Conservation (phyloP, 2,888 invertebrate genomes). For the Cantharis rufa region DNA sequence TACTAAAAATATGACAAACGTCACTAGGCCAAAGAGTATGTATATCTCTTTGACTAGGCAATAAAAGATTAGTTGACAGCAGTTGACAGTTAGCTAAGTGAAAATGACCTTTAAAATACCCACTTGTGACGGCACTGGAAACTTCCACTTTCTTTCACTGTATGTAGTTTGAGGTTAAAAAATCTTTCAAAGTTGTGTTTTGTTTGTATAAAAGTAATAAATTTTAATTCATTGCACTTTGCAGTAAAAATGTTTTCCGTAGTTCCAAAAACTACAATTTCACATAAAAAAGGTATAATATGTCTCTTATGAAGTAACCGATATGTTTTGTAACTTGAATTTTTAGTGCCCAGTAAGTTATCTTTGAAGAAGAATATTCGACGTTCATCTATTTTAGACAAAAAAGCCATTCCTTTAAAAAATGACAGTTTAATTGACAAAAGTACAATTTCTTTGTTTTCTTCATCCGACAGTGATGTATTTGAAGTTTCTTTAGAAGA, state of each 20-base stretch:
- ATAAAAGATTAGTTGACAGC: too few species aligned
- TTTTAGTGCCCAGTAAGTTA: slow-evolving; percentile 44
- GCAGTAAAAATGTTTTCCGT: neutral
- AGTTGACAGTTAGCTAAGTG: too few species aligned
- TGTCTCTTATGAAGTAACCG: neutral
- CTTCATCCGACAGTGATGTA: neutral
- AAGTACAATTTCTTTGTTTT: neutral
- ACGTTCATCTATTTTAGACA: slow-evolving; percentile 42
- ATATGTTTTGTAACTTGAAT: neutral
- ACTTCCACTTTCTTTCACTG: too few species aligned
- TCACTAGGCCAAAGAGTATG: too few species aligned
- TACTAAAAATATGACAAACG: too few species aligned
- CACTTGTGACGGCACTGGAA: too few species aligned
- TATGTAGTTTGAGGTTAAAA: too few species aligned
- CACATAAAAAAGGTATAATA: neutral
- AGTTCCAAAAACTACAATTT: neutral
- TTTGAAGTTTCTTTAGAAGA: neutral
- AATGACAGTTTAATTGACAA: slow-evolving; percentile 16
- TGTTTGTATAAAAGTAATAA: neutral
- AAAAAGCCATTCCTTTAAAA: slow-evolving; percentile 27
- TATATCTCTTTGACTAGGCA: too few species aligned
- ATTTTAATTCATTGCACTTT: neutral
- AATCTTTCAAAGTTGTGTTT: neutral
- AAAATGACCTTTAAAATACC: too few species aligned
- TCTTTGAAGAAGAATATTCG: slow-evolving; percentile 46